Base-by-base conservation (phyloP, 2,797 vertebrate genomes). In the Syngnathus acus region DNA sequence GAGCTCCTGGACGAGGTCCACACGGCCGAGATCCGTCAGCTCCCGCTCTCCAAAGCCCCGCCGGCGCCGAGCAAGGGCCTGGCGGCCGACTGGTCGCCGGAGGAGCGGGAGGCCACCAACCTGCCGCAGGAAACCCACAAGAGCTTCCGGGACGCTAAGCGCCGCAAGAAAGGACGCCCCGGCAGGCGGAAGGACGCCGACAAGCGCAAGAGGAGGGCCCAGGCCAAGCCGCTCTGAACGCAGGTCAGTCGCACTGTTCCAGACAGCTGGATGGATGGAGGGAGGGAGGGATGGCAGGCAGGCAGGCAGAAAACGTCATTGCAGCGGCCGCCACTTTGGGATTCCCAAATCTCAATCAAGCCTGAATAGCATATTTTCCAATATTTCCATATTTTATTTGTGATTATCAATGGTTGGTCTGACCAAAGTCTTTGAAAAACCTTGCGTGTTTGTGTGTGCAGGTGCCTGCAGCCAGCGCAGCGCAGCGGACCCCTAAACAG, bases 91-190 rank as follows among this genome's bases (percentile, higher is more conserved):
- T 91, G 88, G 13, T 85, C 82, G 2, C 94, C 96, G 1, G 89
- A 91, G 43, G 94, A 90, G 40, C 94, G 96, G 59, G 94, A 95
- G 82, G 94, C 93, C 61, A 89, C 89, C 74, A 93, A 94, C 86
- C 90, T 97, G 67, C 94, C 95, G 57, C 95, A 98, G 89, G 96
- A 99, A 84, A 98, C 95, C 0, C 95, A 92, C 89, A 95, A 63
- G 94, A 95, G 40, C 89, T 83, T 91, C 65, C 95, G 93, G 73
- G 79, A 66, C 0, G 90, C 92, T 21, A 98, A 94, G 88, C 97
- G 91, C 79, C 98, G 96, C 92, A 92, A 92, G 93, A 91, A 90
- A 84, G 91, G 92, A 0, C 91, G 94, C 37, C 83, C 90, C 0
- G 95, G 95, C 7, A 96, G 94, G 77, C 92, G 93, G 74, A 91